phyloP scores from a whole-genome alignment of 2,113 vertebrate species.

The Zosterops hypoxanthus region DNA sequence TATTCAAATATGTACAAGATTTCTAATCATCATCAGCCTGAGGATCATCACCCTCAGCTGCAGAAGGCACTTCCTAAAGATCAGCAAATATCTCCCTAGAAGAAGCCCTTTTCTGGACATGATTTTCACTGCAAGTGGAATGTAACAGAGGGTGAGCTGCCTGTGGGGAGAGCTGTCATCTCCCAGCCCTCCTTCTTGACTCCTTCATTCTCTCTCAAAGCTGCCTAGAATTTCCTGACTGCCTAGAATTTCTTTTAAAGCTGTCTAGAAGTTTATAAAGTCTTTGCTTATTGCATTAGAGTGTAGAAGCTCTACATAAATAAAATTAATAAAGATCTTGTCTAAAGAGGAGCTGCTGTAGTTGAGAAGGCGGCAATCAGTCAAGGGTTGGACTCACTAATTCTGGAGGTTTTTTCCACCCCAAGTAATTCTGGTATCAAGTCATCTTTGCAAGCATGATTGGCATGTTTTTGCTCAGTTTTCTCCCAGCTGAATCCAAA shows the following conservation, averaged over 20 bases:
- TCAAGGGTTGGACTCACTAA: not conserved
- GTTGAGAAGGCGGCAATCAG: not conserved
- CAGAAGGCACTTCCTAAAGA: constrained; percentile 23
- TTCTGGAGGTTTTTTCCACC: not conserved
- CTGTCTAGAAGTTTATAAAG: not conserved
- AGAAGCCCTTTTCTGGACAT: not conserved
- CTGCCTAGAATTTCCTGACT: not conserved
- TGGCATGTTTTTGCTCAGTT: not conserved
- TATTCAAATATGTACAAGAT: not conserved
- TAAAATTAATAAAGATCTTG: not conserved
- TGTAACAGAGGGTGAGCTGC: not conserved
- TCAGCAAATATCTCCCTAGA: not conserved
- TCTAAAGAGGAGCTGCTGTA: not conserved
- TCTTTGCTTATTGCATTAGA: not conserved
- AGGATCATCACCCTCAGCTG: not conserved
- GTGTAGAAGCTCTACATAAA: not conserved
- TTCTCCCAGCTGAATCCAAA: not conserved
- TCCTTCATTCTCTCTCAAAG: not conserved
- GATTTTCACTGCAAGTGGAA: not conserved
- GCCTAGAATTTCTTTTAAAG: not conserved
- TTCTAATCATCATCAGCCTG: not conserved
- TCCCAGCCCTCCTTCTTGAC: not conserved
- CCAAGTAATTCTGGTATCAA: not conserved
- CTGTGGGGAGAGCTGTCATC: rapidly evolving
- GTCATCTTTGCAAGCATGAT: not conserved